Evolutionary conservation across 2,888 invertebrate genomes (phyloP).

Genomic region (Dendrolimus houi): DNA sequence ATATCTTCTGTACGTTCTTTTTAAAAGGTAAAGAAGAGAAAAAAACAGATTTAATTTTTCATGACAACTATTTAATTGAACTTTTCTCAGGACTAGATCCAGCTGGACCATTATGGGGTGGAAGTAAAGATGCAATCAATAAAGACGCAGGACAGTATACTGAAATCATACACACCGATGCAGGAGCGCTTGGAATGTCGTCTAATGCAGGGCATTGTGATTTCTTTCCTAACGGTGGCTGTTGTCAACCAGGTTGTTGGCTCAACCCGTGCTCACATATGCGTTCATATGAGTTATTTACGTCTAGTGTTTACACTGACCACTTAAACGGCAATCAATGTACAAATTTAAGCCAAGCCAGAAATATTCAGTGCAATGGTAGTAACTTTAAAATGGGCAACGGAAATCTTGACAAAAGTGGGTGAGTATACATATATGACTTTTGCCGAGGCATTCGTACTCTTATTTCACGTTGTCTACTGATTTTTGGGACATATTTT

Average conservation of each 20-base stretch:
- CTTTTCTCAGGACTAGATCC: conserved; percentile 45
- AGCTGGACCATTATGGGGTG: conserved; percentile 46
- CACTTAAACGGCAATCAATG: conserved; percentile 1
- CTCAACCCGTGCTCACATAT: background rate
- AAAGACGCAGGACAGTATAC: conserved; percentile 38
- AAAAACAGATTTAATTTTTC: too few relatives aligned
- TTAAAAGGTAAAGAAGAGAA: too few relatives aligned
- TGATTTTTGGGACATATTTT: too few relatives aligned
- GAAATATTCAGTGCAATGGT: background rate
- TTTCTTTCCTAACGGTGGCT: conserved; percentile 43
- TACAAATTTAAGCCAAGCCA: background rate
- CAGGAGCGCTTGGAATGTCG: conserved; percentile 44
- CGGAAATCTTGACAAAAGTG: conserved; percentile 30
- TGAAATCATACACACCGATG: conserved; percentile 57
- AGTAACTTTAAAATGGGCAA: conserved; percentile 38
- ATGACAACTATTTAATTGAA: too few relatives aligned
- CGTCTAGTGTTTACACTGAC: conserved; percentile 1
- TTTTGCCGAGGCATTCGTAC: too few relatives aligned
- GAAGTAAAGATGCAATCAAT: conserved; percentile 36
- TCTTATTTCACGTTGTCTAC: too few relatives aligned
- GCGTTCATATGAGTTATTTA: background rate
- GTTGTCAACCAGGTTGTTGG: conserved; percentile 1
- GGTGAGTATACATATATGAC: conserved; percentile 21
- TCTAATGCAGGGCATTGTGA: conserved; percentile 39
- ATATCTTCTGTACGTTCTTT: too few relatives aligned